These are phyloP conservation scores for Malthinus seriepunctatus DNA, from an alignment of 2,888 invertebrate species.

Conservation along the genomic window DNA sequence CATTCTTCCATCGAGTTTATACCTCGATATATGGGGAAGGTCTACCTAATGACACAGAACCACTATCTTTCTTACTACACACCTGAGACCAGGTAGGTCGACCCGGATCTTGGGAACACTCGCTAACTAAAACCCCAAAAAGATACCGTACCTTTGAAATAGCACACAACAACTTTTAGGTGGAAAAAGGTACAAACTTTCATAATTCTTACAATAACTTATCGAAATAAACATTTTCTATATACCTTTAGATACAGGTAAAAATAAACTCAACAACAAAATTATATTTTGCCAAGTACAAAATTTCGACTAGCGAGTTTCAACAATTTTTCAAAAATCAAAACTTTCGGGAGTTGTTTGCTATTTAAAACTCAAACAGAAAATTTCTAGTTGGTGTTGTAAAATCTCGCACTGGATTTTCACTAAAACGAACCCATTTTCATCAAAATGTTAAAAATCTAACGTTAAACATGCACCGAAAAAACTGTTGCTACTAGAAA, in stretches of 20 bases:
- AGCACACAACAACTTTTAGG: background rate
- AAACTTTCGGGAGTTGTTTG: too few relatives aligned
- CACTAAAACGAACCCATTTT: too few relatives aligned
- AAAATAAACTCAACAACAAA: slow-evolving; percentile 1
- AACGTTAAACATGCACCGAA: too few relatives aligned
- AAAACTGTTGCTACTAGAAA: too few relatives aligned
- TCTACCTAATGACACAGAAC: slow-evolving; percentile 26
- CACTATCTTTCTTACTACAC: slow-evolving; percentile 9
- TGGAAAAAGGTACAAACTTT: slow-evolving; percentile 6
- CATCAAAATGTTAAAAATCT: too few relatives aligned
- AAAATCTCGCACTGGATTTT: too few relatives aligned
- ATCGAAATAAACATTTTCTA: background rate
- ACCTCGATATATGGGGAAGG: slow-evolving; percentile 12
- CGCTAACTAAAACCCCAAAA: background rate
- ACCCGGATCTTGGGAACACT: slow-evolving; percentile 6
- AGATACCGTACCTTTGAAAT: background rate
- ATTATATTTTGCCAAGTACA: too few relatives aligned
- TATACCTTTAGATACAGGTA: slow-evolving; percentile 10
- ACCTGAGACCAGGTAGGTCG: slow-evolving; percentile 24
- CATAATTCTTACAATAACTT: slow-evolving; percentile 11
- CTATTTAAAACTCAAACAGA: too few relatives aligned
- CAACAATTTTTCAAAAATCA: too few relatives aligned
- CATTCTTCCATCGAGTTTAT: slow-evolving; percentile 16
- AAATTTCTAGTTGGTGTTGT: too few relatives aligned
- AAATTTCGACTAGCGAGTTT: too few relatives aligned